Conservation (phyloP, 1,140 invertebrate species). For the Drosophila chauvacae region DNA sequence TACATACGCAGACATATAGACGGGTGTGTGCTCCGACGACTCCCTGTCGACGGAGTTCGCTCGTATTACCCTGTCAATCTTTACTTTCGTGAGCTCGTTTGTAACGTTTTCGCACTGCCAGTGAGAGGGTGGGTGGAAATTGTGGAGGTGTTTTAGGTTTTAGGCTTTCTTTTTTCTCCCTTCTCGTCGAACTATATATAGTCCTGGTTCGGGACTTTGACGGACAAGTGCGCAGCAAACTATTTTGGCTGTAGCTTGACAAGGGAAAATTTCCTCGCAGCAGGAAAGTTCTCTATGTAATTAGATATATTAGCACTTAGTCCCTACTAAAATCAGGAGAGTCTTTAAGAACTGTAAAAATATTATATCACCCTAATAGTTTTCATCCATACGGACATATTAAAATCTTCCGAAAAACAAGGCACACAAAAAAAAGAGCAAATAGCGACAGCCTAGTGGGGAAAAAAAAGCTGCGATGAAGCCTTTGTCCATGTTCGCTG, state of each 20-base stretch:
- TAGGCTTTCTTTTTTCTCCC: background rate
- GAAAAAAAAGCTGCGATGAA: slow-evolving; percentile 16
- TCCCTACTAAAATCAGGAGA: background rate
- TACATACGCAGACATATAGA: slow-evolving; percentile 8
- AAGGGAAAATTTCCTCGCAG: background rate
- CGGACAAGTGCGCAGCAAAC: slow-evolving; percentile 11
- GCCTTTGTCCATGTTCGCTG: slow-evolving; percentile 47
- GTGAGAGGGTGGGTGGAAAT: slow-evolving; percentile 20
- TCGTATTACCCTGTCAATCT: slow-evolving; percentile 63
- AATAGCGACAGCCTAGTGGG: background rate
- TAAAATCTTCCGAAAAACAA: slow-evolving; percentile 32
- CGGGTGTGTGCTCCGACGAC: slow-evolving; percentile 42
- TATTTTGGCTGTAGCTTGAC: background rate
- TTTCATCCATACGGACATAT: slow-evolving; percentile 43
- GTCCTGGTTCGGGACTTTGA: slow-evolving; percentile 5
- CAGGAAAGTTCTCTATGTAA: background rate
- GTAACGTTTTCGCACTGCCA: slow-evolving; percentile 46
- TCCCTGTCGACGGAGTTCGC: slow-evolving; percentile 55
- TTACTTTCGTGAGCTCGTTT: slow-evolving; percentile 58
- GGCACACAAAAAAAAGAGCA: background rate
- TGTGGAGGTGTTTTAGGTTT: slow-evolving; percentile 20
- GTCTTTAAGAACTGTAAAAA: background rate
- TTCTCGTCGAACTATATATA: slow-evolving; percentile 6
- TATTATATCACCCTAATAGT: slow-evolving; percentile 24
- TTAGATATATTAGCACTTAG: background rate